Evolutionary conservation across 2,888 invertebrate genomes (phyloP).

Genomic region (Phaonia tiefii): DNA sequence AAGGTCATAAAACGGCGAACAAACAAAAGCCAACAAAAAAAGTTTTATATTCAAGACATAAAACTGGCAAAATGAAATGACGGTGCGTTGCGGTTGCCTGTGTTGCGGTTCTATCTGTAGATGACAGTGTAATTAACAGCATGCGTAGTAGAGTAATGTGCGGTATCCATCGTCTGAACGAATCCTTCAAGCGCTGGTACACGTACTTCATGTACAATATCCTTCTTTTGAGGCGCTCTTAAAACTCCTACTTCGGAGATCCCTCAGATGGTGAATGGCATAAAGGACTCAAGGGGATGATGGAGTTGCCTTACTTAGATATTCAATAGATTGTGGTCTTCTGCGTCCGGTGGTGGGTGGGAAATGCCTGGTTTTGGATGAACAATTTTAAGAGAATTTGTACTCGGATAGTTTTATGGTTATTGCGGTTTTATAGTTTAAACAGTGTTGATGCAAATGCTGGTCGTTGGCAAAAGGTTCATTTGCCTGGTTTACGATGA

Average conservation of each 20-base stretch:
- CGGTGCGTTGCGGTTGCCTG: neutral
- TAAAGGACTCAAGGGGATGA: no score
- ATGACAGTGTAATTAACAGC: slow-evolving; percentile 60
- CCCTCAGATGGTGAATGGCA: no score
- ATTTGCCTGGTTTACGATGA: neutral
- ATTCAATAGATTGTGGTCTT: no score
- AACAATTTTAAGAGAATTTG: slow-evolving; percentile 10
- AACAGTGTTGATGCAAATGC: slow-evolving; percentile 4
- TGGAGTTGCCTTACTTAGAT: no score
- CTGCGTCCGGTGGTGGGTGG: neutral
- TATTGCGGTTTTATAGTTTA: slow-evolving; percentile 44
- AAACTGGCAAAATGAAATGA: slow-evolving; percentile 16
- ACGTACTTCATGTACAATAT: no score
- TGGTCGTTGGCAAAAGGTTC: neutral
- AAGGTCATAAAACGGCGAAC: slow-evolving; percentile 2
- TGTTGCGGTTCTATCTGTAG: slow-evolving; percentile 18
- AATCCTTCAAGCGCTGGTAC: neutral
- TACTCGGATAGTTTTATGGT: slow-evolving; percentile 25
- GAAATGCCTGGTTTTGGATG: neutral
- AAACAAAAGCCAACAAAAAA: no score
- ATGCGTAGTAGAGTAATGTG: slow-evolving; percentile 39
- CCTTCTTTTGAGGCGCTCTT: no score
- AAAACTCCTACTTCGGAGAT: no score
- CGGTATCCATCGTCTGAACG: neutral
- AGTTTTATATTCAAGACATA: no score